Base-by-base conservation (phyloP, 2,888 invertebrate species). In the Smittia sp. region DNA sequence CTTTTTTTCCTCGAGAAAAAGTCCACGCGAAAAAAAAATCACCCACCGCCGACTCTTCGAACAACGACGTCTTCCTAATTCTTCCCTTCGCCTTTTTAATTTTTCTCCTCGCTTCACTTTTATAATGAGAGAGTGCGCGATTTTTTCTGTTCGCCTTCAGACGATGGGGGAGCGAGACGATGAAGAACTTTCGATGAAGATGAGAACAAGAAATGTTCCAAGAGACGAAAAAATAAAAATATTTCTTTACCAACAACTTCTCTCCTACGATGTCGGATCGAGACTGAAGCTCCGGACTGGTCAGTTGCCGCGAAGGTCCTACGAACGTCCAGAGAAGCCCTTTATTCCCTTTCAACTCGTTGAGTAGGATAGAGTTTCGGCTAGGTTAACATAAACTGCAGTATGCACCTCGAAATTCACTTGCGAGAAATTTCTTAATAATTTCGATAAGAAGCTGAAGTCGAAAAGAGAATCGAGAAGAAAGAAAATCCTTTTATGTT, bases 291-390 rank as follows among this genome's bases (percentile, higher is more conserved):
- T 15, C 4, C 15, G 15, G 52, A 46, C 3, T 13, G 18, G 52
- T 46, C 52, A 15, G 9, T 46, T 4, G 52, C 18, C 11, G 2
- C 4, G n/a, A 58, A 58, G 4, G 58, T 58, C 58, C 58, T 20
- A 32, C 11, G 18, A 54, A 3, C n/a, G 63, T 27, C 63, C 63
- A 27, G 25, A 41, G 32, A 67, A 46, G 67, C 67, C 67, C 67
- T 67, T 41, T 41, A 69, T 69, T 69, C 69, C 69, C 69, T 69
- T 69, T 69, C 54, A 52, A 68, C 46, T 68, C 68, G 54, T 69
- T 69, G 69, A 69, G 69, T 69, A 69, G 69, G 54, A 69, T 52
- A 69, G 22, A 25, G 27, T 27, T 69, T 39, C 25, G 9, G 27
- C 69, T 69, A 69, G 69, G 69, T 69, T 1, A 52, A 11, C 54